phyloP scores from a whole-genome alignment of 2,797 vertebrate species.

The Calcarius lapponicus region DNA sequence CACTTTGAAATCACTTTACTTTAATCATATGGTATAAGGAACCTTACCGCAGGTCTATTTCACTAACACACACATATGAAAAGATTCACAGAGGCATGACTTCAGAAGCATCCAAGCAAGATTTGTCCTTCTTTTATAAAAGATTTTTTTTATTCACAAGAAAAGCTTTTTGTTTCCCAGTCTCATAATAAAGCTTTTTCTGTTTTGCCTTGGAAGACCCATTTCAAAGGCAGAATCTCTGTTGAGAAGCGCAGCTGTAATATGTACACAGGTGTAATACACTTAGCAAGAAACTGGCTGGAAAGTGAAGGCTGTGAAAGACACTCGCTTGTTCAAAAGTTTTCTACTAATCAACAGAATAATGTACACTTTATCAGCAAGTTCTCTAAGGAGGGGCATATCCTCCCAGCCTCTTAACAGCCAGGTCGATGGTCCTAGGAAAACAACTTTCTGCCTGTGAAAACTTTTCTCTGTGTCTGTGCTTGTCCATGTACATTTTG shows the following conservation, averaged over 20 bases:
- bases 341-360: background rate
- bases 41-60: conserved; percentile 5
- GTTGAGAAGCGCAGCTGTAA: background rate
- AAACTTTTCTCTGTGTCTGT: background rate
- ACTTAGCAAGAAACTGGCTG: background rate
- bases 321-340: background rate
- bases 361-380: conserved; percentile 10
- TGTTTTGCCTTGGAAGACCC: background rate
- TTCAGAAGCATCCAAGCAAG: background rate
- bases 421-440: background rate
- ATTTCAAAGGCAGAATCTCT: conserved; percentile 16
- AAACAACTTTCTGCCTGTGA: background rate
- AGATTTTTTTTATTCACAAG: background rate
- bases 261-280: background rate
- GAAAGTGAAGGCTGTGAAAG: conserved; percentile 21
- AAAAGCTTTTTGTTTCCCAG: background rate
- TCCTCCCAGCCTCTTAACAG: background rate
- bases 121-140: conserved; percentile 20
- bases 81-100: background rate
- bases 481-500: background rate
- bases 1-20: background rate
- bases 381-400: background rate
- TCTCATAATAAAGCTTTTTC: background rate
- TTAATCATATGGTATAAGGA: background rate
- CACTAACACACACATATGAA: background rate